Evolutionary conservation across 2,797 vertebrate genomes (phyloP).

Genomic region (Pangasius djambal): DNA sequence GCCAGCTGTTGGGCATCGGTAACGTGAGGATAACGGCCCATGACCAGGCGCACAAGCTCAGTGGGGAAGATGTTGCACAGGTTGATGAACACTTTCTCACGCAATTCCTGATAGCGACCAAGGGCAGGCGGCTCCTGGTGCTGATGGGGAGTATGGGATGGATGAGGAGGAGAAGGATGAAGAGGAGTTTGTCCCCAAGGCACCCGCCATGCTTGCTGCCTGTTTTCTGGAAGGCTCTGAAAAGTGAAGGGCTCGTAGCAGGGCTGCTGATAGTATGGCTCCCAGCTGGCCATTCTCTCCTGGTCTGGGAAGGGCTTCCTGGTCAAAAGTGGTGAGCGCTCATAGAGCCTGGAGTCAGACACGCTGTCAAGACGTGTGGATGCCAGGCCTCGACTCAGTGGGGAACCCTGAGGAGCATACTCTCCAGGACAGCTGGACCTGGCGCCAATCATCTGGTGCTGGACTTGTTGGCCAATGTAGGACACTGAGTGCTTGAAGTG

Average conservation of each 20-base stretch:
- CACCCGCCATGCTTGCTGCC: constrained; percentile 84
- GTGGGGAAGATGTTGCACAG: constrained; percentile 97
- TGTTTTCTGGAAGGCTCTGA: constrained; percentile 87
- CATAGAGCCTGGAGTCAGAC: constrained; percentile 88
- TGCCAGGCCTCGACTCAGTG: constrained; percentile 81
- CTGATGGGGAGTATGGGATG: constrained; percentile 63
- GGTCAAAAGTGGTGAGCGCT: constrained; percentile 78
- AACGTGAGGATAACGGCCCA: constrained; percentile 91
- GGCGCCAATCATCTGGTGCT: constrained; percentile 77
- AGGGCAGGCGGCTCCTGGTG: constrained; percentile 76
- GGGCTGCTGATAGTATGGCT: constrained; percentile 84
- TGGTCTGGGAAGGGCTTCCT: constrained; percentile 78
- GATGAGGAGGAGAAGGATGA: constrained; percentile 63
- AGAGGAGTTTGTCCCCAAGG: constrained; percentile 68
- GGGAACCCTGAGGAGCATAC: constrained; percentile 82
- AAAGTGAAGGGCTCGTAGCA: constrained; percentile 86
- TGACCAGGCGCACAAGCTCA: constrained; percentile 90
- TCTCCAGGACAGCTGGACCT: constrained; percentile 90
- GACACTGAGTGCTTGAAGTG: constrained; percentile 84
- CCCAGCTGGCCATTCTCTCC: constrained; percentile 84
- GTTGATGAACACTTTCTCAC: constrained; percentile 90
- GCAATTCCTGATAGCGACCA: constrained; percentile 76
- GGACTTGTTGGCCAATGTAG: constrained; percentile 83
- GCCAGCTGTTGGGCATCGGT: constrained; percentile 94
- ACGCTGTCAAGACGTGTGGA: constrained; percentile 84